Conservation (phyloP, 2,113 vertebrate species). For the Passer domesticus region DNA sequence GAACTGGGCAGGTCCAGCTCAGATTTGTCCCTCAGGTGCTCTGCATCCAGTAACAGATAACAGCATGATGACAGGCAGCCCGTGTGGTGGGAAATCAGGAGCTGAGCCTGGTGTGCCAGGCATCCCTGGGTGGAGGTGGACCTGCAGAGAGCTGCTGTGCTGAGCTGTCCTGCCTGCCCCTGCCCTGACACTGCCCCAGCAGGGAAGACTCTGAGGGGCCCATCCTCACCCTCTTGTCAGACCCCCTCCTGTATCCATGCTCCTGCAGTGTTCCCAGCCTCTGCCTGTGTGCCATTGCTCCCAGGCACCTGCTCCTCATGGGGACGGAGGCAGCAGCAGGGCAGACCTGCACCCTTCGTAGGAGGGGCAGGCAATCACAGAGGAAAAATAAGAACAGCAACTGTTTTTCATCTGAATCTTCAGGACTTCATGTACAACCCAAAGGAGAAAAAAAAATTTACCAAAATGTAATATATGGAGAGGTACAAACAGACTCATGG, state of each 20-base stretch:
- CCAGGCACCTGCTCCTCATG: fast-evolving
- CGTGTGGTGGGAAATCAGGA: fast-evolving
- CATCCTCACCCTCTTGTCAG: fast-evolving
- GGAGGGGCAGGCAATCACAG: neutral
- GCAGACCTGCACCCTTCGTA: neutral
- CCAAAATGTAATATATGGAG: neutral
- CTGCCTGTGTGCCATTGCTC: neutral
- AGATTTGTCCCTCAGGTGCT: neutral
- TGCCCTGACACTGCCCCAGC: neutral
- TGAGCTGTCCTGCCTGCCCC: fast-evolving
- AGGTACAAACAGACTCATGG: fast-evolving
- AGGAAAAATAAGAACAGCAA: neutral
- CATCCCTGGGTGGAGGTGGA: neutral
- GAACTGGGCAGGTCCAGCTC: neutral
- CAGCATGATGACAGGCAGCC: neutral
- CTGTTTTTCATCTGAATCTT: neutral
- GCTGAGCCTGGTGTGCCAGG: neutral
- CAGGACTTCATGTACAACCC: neutral
- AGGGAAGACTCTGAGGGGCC: neutral
- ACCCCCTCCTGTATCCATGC: fast-evolving
- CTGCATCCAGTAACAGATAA: neutral
- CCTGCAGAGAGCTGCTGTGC: neutral
- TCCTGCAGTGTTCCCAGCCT: neutral
- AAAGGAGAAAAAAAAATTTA: neutral
- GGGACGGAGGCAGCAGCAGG: fast-evolving